phyloP scores from a whole-genome alignment of 2,113 vertebrate species.

The Gymnocephalus cernua region DNA sequence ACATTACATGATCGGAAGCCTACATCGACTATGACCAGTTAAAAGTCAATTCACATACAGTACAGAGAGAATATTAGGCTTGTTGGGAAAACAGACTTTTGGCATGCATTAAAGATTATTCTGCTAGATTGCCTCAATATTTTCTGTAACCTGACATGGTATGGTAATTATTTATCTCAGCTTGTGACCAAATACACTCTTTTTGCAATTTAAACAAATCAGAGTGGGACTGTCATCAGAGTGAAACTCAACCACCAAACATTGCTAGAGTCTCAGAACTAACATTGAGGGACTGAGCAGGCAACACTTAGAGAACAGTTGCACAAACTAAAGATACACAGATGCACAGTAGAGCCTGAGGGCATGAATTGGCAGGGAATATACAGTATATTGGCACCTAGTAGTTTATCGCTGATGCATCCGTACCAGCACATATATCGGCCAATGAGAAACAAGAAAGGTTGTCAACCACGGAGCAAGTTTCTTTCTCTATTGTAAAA shows the following conservation, averaged over 20 bases:
- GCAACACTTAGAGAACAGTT: background rate
- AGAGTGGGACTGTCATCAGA: too few relatives aligned
- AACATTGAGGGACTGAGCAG: background rate
- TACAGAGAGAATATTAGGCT: background rate
- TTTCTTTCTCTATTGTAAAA: background rate
- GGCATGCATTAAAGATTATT: background rate
- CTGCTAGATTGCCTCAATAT: background rate
- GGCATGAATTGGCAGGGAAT: too few relatives aligned
- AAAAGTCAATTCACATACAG: background rate
- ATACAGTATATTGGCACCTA: background rate
- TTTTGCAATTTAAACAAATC: background rate
- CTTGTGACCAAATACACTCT: background rate
- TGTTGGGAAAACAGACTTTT: background rate
- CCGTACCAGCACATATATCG: background rate
- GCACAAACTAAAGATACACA: background rate
- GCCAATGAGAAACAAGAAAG: background rate
- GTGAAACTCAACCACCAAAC: too few relatives aligned
- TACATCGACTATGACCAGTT: background rate
- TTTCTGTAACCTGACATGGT: conserved; percentile 14
- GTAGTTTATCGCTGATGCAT: background rate
- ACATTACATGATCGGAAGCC: background rate
- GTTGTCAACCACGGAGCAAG: background rate
- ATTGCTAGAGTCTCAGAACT: background rate
- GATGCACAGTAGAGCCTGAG: background rate
- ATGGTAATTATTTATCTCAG: background rate